Percentiles rank a stretch among this genome's conserved stretches.
phyloP scores from a whole-genome alignment of 30 jellyfish, hydroid and myxozoan genomes.

The Aurelia sp. region DNA sequence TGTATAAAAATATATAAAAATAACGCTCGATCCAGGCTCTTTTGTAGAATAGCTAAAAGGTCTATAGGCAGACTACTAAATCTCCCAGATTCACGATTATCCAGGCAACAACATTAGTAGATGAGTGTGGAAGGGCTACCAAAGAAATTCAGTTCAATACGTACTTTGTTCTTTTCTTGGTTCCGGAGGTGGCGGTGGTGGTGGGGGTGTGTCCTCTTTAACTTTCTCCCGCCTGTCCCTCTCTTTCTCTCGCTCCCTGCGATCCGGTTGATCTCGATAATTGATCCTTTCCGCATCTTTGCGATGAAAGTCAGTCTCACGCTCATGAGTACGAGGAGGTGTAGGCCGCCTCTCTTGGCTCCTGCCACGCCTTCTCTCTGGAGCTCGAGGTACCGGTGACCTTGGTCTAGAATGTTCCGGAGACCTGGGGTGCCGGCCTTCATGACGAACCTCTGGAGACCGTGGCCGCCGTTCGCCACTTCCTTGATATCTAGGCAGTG shows the following conservation, averaged over 20 bases:
- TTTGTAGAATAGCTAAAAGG: too few species aligned
- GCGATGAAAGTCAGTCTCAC: slow-evolving; percentile 49
- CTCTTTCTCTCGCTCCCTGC: slow-evolving; percentile 61
- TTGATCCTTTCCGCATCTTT: slow-evolving; percentile 45
- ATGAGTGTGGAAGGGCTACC: too few species aligned
- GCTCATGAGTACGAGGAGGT: slow-evolving; percentile 78
- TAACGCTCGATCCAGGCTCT: too few species aligned
- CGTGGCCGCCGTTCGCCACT: slow-evolving; percentile 49
- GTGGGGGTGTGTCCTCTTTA: slow-evolving; percentile 90
- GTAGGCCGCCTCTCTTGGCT: slow-evolving; percentile 71
- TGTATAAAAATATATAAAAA: too few species aligned
- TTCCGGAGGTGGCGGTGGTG: slow-evolving; percentile 95
- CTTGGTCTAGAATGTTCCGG: slow-evolving; percentile 76
- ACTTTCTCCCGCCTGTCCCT: slow-evolving; percentile 73
- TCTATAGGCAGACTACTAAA: too few species aligned
- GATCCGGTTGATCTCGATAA: slow-evolving; percentile 59
- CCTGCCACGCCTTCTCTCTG: slow-evolving; percentile 70
- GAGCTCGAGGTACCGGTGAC: slow-evolving; percentile 53
- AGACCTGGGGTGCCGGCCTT: slow-evolving; percentile 64
- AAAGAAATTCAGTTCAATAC: neutral
- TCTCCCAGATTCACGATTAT: too few species aligned
- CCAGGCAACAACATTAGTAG: too few species aligned
- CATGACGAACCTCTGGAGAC: slow-evolving; percentile 59
- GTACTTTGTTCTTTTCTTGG: slow-evolving; percentile 70
- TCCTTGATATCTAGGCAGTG: slow-evolving; percentile 47